Evolutionary conservation across 2,888 invertebrate species (phyloP).

Genomic region (Dexiosoma caninum): DNA sequence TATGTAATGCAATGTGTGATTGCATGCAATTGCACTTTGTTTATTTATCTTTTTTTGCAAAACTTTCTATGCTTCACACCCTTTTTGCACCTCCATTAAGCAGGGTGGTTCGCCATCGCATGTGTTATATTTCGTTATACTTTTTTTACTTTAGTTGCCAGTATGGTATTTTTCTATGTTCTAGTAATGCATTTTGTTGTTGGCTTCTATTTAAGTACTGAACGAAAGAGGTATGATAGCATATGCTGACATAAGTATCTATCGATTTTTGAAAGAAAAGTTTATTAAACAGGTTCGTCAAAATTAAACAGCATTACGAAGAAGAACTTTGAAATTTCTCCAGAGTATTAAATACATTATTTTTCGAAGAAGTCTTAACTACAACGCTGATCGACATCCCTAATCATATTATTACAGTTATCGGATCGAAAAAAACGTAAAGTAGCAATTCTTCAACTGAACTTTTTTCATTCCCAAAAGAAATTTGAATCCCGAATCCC

Average conservation of each 20-base stretch:
- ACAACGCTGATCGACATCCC: no score
- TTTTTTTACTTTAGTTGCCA: constrained; percentile 5
- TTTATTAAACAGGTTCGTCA: no score
- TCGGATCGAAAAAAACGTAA: no score
- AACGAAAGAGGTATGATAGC: background rate
- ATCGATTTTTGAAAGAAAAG: constrained; percentile 22
- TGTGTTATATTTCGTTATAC: constrained; percentile 15
- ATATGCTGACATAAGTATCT: constrained; percentile 19
- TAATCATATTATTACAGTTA: no score
- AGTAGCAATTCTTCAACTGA: no score
- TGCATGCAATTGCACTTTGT: constrained; percentile 48
- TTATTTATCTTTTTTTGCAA: background rate
- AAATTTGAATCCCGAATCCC: no score
- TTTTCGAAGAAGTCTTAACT: no score
- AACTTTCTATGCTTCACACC: constrained; percentile 6
- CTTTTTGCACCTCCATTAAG: background rate
- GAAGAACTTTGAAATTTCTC: no score
- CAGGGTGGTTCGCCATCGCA: constrained; percentile 4
- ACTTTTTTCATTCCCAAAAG: no score
- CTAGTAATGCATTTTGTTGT: constrained; percentile 45
- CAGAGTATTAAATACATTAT: no score
- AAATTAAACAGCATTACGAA: no score
- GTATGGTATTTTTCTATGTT: constrained; percentile 23
- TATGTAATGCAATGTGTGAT: constrained; percentile 18
- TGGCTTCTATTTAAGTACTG: constrained; percentile 7